A percentile compares a stretch with the other conserved stretches of the same genome.
Conservation (phyloP, 2,797 vertebrate genomes). For the Acrossocheilus fasciatus region DNA sequence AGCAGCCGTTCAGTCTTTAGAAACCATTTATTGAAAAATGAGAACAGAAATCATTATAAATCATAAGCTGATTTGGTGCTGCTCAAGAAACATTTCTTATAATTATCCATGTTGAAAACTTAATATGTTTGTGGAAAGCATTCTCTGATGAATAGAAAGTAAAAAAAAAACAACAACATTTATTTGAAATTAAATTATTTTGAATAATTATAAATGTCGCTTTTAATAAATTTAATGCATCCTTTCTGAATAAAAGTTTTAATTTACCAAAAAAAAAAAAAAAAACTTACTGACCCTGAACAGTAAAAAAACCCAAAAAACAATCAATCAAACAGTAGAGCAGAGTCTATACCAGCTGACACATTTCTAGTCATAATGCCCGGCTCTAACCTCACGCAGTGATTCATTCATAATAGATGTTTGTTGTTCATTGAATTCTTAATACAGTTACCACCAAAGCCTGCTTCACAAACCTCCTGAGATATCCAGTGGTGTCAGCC, state of each 20-base stretch:
- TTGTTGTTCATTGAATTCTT: slow-evolving; percentile 25
- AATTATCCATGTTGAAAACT: not conserved
- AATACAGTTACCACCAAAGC: slow-evolving; percentile 35
- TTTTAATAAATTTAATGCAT: not conserved
- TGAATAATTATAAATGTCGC: no score
- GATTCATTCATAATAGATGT: slow-evolving; percentile 29
- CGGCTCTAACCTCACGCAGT: not conserved
- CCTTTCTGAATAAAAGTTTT: not conserved
- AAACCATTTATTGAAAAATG: no score
- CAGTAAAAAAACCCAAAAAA: no score
- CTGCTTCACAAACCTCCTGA: slow-evolving; percentile 14
- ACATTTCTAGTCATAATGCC: not conserved
- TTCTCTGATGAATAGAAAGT: not conserved
- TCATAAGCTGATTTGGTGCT: no score
- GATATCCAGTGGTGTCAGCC: not conserved
- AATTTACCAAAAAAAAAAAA: not conserved
- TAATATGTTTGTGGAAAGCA: not conserved
- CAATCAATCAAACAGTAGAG: no score
- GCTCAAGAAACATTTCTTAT: not conserved
- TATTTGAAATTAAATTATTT: no score
- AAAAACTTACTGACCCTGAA: not conserved
- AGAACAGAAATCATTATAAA: no score
- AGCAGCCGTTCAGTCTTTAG: no score
- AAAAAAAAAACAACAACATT: not conserved
- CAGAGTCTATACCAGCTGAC: not conserved